Conservation (phyloP, 2,797 vertebrate genomes). For the Xerus rutilus region DNA sequence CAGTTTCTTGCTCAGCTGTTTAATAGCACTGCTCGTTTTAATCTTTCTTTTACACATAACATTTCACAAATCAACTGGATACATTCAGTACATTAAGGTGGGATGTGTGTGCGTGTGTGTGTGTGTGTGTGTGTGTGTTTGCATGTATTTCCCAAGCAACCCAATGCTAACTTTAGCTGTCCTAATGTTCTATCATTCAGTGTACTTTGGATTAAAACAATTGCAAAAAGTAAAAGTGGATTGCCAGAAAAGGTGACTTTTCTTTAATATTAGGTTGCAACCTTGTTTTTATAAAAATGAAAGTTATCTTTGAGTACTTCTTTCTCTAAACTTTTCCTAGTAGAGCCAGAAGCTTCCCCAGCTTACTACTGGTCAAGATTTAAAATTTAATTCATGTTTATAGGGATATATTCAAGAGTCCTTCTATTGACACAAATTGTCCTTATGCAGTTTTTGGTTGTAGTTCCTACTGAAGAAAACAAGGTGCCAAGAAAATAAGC, state of each 20-base stretch:
- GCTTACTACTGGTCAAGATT: not conserved
- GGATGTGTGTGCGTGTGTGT: too few species aligned
- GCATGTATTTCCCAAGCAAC: not conserved
- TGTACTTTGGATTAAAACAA: constrained; percentile 6
- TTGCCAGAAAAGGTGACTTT: constrained; percentile 55
- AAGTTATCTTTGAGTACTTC: constrained; percentile 14
- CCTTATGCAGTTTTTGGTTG: not conserved
- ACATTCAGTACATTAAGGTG: not conserved
- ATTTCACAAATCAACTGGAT: not conserved
- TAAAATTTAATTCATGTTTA: not conserved
- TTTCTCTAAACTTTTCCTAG: not conserved
- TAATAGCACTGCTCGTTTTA: not conserved
- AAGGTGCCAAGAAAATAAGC: not conserved
- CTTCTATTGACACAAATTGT: not conserved
- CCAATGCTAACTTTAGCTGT: not conserved
- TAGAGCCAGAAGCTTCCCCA: not conserved
- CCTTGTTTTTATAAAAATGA: constrained; percentile 49
- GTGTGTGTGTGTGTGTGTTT: not conserved
- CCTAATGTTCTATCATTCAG: constrained; percentile 22
- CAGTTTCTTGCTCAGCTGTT: not conserved
- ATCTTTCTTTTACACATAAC: not conserved
- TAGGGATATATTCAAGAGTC: not conserved
- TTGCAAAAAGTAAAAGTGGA: not conserved
- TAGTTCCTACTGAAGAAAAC: not conserved
- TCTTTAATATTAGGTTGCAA: constrained; percentile 43